Base-by-base conservation (phyloP, 2,797 vertebrate genomes). In the Sebastes ruberrimus region DNA sequence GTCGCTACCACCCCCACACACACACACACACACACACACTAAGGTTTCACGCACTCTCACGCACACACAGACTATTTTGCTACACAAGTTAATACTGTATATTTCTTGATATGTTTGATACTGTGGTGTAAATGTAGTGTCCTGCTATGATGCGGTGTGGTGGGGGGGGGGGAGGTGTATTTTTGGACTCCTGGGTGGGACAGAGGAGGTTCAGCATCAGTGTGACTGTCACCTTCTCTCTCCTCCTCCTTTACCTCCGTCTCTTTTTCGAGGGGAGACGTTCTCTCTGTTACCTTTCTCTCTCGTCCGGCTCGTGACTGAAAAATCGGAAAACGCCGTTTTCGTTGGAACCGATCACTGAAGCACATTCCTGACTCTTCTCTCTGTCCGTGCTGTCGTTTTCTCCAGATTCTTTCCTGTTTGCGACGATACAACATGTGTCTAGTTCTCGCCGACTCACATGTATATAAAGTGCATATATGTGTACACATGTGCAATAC, bases 401-500 rank as follows among this genome's bases (percentile, higher is more conserved):
- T 91, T 49, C 66, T 83, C 78, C 89, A 67, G 80, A 92, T 83
- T 88, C 92, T 94, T 94, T 94, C 92, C 88, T 88, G 92, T 94
- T 88, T 88, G 86, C 89, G 87, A 87, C 81, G n/a, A 85, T 76
- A 76, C 70, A 18, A 87, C 86, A 84, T 87, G 85, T 93, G 92
- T 95, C 93, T 91, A 82, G 83, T 92, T 92, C 86, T 86, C 46
- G 88, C 92, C 76, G 80, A 94, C 91, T 94, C 94, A 95, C 93
- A 80, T 96, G 95, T 96, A 95, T 92, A 96, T 95, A 94, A 87
- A 92, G 92, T 95, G 93, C 94, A 95, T 94, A 92, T 91, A 91
- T 90, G 93, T 95, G 94, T 96, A 86, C 93, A 96, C 94, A 95
- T 91, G 95, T 95, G 95, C 94, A 95, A 96, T 96, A 96, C 95